These are phyloP conservation scores for Tortricodes alternella DNA, from an alignment of 2,888 invertebrate species.

Conservation along the genomic window DNA sequence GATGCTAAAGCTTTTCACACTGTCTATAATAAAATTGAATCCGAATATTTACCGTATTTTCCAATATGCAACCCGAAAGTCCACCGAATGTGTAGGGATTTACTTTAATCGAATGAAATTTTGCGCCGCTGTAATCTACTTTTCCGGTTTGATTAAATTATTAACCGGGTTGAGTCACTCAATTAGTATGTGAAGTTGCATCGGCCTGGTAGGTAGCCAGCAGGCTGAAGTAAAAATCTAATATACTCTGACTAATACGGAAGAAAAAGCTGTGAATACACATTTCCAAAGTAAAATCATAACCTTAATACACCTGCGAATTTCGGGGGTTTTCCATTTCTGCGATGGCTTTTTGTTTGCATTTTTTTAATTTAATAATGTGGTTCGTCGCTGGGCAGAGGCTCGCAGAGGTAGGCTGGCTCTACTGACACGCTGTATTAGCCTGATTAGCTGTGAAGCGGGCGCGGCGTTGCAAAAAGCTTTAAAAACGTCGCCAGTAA, in stretches of 20 bases:
- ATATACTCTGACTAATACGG: not conserved
- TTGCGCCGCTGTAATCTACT: not conserved
- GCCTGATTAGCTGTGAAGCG: slow-evolving; percentile 68
- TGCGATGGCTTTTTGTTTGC: slow-evolving; percentile 39
- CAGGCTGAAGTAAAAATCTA: not conserved
- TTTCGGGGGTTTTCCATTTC: slow-evolving; percentile 33
- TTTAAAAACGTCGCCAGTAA: slow-evolving; percentile 75
- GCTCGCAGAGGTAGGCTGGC: slow-evolving; percentile 37
- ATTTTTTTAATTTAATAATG: slow-evolving; percentile 53
- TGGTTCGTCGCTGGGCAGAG: slow-evolving; percentile 39
- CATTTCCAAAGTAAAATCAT: slow-evolving; percentile 6
- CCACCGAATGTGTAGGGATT: not conserved
- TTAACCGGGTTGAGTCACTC: not conserved
- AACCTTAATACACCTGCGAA: slow-evolving; percentile 26
- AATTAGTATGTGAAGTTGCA: not conserved
- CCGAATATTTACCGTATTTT: slow-evolving; percentile 56
- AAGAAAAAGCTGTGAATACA: not conserved
- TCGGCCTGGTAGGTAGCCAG: not conserved
- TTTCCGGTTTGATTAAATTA: not conserved
- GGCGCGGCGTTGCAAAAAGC: slow-evolving; percentile 68
- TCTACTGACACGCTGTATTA: slow-evolving; percentile 64
- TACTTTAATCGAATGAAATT: not conserved
- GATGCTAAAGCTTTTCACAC: slow-evolving; percentile 62
- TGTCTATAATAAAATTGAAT: slow-evolving; percentile 66
- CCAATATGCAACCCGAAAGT: slow-evolving; percentile 20